Percentiles rank a stretch among this genome's conserved stretches.
These are phyloP conservation scores for Drosophila borborema DNA, from an alignment of 2,888 invertebrate species.

Conservation along the genomic window DNA sequence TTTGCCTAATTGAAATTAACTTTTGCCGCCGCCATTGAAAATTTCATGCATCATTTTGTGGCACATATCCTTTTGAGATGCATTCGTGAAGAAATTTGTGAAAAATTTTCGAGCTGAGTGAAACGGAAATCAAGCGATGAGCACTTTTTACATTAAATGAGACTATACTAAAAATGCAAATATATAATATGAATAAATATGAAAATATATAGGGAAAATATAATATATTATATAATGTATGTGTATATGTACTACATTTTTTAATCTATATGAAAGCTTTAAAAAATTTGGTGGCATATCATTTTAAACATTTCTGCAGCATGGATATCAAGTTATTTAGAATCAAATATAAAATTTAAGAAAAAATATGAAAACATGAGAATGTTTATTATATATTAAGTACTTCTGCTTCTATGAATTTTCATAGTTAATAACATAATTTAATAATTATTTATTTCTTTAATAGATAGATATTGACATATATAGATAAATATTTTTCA, in stretches of 20 bases:
- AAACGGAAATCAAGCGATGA: slow-evolving; percentile 37
- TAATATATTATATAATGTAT: background rate
- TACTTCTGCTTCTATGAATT: too few relatives aligned
- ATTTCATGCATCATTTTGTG: slow-evolving; percentile 70
- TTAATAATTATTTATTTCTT: too few relatives aligned
- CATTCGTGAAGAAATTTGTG: slow-evolving; percentile 36
- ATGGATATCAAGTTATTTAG: background rate
- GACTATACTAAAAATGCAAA: background rate
- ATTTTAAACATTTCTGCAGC: background rate
- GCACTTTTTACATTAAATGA: slow-evolving; percentile 8
- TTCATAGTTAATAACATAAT: too few relatives aligned
- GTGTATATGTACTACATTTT: too few relatives aligned
- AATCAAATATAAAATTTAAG: background rate
- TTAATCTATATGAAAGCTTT: too few relatives aligned
- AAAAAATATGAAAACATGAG: too few relatives aligned
- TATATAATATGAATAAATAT: background rate
- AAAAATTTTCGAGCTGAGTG: slow-evolving; percentile 63
- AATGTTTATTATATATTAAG: too few relatives aligned
- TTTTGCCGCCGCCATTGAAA: slow-evolving; percentile 64
- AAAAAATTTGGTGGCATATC: background rate
- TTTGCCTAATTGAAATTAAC: slow-evolving; percentile 69
- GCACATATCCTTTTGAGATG: slow-evolving; percentile 44
- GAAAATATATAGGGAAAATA: background rate
- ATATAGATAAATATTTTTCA: too few relatives aligned
- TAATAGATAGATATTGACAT: too few relatives aligned